These are phyloP conservation scores for Paedocypris micromegethes DNA, from an alignment of 2,797 vertebrate genomes.

Conservation along the genomic window DNA sequence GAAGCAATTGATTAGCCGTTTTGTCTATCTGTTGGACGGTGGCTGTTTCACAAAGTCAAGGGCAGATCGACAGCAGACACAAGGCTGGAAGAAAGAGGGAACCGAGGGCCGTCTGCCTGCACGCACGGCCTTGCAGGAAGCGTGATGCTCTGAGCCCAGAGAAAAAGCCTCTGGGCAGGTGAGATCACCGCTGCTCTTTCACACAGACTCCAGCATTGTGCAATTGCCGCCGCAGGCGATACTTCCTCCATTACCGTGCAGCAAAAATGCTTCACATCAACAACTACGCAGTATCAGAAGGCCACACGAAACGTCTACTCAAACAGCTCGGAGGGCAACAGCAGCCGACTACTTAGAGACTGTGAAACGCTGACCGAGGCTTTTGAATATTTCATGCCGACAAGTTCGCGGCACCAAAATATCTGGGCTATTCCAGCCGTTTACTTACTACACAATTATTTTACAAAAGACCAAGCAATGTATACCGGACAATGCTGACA, in stretches of 20 bases:
- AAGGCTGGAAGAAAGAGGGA: neutral
- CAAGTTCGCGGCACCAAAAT: slow-evolving; percentile 19
- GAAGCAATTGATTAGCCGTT: slow-evolving; percentile 42
- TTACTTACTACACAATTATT: neutral
- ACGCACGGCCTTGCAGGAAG: slow-evolving; percentile 26
- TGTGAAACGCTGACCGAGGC: slow-evolving; percentile 20
- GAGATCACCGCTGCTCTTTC: slow-evolving; percentile 33
- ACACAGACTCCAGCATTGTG: slow-evolving; percentile 4
- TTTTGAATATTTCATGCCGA: slow-evolving; percentile 29
- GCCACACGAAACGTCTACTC: slow-evolving; percentile 15
- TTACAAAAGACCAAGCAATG: neutral
- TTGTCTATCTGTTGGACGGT: slow-evolving; percentile 11
- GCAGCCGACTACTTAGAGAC: slow-evolving; percentile 12
- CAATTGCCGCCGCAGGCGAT: slow-evolving; percentile 24
- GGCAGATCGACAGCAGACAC: slow-evolving; percentile 1
- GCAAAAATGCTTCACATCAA: slow-evolving; percentile 37
- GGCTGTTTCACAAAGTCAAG: neutral
- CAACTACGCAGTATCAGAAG: slow-evolving; percentile 5
- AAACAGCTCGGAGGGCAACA: slow-evolving; percentile 18
- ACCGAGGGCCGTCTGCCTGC: neutral
- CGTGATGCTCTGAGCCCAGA: slow-evolving; percentile 42
- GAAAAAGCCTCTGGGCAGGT: slow-evolving; percentile 39
- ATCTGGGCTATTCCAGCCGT: neutral
- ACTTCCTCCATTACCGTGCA: slow-evolving; percentile 24
- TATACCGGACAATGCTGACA: slow-evolving; percentile 15